Evolutionary conservation across 2,888 invertebrate species (phyloP).

Genomic region (Caenorhabditis sulstoni): DNA sequence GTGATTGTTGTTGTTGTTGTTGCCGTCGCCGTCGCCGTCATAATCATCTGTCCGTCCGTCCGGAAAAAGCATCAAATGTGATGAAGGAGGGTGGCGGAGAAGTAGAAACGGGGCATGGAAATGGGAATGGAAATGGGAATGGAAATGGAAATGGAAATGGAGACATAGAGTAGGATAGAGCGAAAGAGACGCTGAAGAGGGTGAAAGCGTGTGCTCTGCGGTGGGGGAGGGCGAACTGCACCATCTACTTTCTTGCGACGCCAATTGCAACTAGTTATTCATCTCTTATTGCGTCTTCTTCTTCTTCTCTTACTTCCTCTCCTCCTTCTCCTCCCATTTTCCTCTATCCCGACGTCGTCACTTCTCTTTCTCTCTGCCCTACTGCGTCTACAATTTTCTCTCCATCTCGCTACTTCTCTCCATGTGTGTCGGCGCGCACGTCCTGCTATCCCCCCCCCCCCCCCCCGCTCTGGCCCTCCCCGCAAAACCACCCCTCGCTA

Average conservation of each 20-base stretch:
- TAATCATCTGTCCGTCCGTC: too few species aligned
- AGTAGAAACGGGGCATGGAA: too few species aligned
- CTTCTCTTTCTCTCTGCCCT: neutral
- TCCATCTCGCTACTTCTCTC: conserved; percentile 29
- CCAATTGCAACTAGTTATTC: conserved; percentile 54
- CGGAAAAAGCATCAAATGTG: too few species aligned
- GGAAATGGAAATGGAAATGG: too few species aligned
- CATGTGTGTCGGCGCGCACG: conserved; percentile 41
- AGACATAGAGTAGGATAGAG: too few species aligned
- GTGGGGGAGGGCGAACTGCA: conserved; percentile 19
- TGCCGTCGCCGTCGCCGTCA: too few species aligned
- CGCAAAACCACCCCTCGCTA: conserved; percentile 46
- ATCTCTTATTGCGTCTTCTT: conserved; percentile 23
- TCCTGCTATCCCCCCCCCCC: conserved; percentile 35
- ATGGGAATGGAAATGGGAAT: too few species aligned
- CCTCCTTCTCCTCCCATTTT: neutral
- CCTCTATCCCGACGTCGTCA: conserved; percentile 35
- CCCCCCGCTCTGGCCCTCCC: conserved; percentile 10
- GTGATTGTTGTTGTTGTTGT: too few species aligned
- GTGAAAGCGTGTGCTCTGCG: neutral
- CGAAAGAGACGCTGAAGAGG: neutral
- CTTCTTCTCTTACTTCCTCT: conserved; percentile 3
- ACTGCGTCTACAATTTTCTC: conserved; percentile 10
- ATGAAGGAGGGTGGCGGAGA: too few species aligned
- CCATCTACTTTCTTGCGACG: conserved; percentile 20